Evolutionary conservation across 2,797 vertebrate species (phyloP).

Genomic region (Gadopsis bispinosus): DNA sequence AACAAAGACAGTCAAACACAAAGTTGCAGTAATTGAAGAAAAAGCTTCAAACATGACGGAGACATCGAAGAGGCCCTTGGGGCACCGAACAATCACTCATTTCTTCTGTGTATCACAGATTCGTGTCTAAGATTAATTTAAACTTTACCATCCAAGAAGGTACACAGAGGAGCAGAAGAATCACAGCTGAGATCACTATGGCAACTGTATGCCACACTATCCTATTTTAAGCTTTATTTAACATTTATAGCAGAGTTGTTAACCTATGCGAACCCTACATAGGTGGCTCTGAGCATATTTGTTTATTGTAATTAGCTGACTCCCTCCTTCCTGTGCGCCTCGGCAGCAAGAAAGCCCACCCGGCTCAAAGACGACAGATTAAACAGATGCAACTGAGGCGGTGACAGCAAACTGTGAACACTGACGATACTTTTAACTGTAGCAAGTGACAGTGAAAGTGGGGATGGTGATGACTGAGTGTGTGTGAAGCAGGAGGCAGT

Average conservation of each 20-base stretch:
- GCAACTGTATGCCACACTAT: slow-evolving; percentile 83
- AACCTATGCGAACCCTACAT: slow-evolving; percentile 83
- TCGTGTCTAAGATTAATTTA: slow-evolving; percentile 74
- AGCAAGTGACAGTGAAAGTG: slow-evolving; percentile 47
- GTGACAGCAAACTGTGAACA: slow-evolving; percentile 64
- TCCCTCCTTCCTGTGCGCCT: slow-evolving; percentile 53
- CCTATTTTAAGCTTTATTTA: slow-evolving; percentile 87
- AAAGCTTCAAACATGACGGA: slow-evolving; percentile 50
- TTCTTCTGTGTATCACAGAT: slow-evolving; percentile 66
- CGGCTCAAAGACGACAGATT: slow-evolving; percentile 66
- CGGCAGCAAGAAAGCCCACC: slow-evolving; percentile 55
- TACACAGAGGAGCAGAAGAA: slow-evolving; percentile 70
- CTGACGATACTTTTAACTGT: slow-evolving; percentile 68
- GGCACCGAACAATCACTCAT: slow-evolving; percentile 63
- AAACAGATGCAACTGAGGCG: slow-evolving; percentile 69
- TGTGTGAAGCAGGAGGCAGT: slow-evolving; percentile 21
- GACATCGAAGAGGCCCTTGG: slow-evolving; percentile 56
- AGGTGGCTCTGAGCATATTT: slow-evolving; percentile 82
- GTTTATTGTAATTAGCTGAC: slow-evolving; percentile 84
- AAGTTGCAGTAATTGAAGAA: slow-evolving; percentile 54
- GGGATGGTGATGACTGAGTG: slow-evolving; percentile 49
- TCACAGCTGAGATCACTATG: slow-evolving; percentile 81
- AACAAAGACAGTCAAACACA: slow-evolving; percentile 45
- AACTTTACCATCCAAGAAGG: slow-evolving; percentile 80
- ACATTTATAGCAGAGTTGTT: slow-evolving; percentile 85